These are phyloP conservation scores for Ochropleura leucogaster DNA, from an alignment of 2,888 invertebrate genomes.

Conservation along the genomic window DNA sequence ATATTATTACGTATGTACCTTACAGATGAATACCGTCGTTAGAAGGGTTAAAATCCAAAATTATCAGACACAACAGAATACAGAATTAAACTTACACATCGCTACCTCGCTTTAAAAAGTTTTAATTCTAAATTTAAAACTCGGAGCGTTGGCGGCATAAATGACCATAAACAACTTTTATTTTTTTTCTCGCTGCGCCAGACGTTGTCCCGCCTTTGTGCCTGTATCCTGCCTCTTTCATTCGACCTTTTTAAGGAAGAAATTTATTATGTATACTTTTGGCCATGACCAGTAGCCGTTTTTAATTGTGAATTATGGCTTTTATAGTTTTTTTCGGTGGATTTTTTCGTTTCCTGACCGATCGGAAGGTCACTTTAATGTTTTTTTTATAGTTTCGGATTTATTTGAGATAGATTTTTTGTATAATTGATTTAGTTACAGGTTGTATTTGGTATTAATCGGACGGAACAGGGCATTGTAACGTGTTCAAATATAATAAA, in stretches of 20 bases:
- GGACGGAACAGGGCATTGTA: constrained; percentile 78
- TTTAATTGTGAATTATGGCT: constrained; percentile 90
- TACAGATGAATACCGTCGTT: constrained; percentile 22
- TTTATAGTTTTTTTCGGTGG: constrained; percentile 69
- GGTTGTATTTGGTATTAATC: constrained; percentile 81
- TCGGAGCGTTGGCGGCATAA: constrained; percentile 87
- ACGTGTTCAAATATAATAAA: constrained; percentile 77
- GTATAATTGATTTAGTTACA: constrained; percentile 81
- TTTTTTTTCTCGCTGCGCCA: constrained; percentile 81
- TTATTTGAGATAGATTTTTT: constrained; percentile 76
- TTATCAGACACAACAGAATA: constrained; percentile 54
- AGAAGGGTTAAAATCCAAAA: constrained; percentile 31
- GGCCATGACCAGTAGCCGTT: constrained; percentile 89
- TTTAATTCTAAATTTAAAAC: constrained; percentile 87
- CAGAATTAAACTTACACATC: constrained; percentile 60
- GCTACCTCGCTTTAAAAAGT: constrained; percentile 72
- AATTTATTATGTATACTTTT: constrained; percentile 89
- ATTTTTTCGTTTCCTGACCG: constrained; percentile 83
- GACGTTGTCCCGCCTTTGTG: constrained; percentile 84
- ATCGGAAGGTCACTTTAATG: constrained; percentile 86
- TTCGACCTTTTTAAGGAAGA: constrained; percentile 88
- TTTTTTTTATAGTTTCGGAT: constrained; percentile 82
- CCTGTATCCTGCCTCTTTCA: constrained; percentile 89
- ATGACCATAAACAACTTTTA: constrained; percentile 87
- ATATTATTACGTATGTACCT: not conserved